Conservation (phyloP, 2,888 invertebrate genomes). For the Eristalis arbustorum region DNA sequence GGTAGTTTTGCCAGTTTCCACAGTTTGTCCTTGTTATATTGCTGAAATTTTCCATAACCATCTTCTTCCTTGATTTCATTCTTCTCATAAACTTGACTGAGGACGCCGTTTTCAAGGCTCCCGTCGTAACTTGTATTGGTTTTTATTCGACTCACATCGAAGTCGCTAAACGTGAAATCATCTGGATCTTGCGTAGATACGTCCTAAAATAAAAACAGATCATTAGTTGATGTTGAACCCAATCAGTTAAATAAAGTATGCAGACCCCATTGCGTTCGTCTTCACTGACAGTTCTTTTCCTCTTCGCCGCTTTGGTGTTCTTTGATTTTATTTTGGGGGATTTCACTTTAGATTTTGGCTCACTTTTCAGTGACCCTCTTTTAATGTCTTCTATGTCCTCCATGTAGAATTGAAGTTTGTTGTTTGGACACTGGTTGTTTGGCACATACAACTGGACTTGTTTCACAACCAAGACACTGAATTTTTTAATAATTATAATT, state of each 20-base stretch:
- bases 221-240: background rate
- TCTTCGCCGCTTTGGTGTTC: background rate
- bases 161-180: background rate
- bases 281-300: background rate
- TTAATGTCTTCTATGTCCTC: too few species aligned
- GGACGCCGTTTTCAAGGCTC: background rate
- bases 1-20: constrained; percentile 26
- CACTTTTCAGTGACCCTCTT: background rate
- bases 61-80: background rate
- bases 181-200: background rate
- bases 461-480: too few species aligned
- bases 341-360: background rate
- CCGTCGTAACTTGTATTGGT: background rate
- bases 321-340: background rate
- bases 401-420: too few species aligned
- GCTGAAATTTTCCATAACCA: constrained; percentile 14
- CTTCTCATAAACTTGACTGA: background rate
- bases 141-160: background rate
- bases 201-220: background rate
- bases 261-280: background rate
- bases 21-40: constrained; percentile 21
- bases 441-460: too few species aligned
- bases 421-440: too few species aligned
- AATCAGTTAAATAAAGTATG: background rate
- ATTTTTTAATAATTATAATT: too few species aligned